Evolutionary conservation across 2,797 vertebrate genomes (phyloP).

Genomic region (Euthynnus affinis): DNA sequence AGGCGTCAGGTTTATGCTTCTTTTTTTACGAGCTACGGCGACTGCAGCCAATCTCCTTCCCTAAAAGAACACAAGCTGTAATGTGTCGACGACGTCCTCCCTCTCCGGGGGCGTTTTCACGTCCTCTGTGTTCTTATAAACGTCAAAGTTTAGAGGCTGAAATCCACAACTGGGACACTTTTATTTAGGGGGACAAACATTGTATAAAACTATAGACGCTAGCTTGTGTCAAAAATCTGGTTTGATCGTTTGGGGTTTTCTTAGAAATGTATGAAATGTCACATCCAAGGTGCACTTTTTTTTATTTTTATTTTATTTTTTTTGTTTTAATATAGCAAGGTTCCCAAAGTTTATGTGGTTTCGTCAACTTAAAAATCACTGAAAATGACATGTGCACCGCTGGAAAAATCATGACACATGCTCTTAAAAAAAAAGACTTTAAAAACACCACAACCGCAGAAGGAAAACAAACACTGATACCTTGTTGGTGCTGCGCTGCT

Average conservation of each 20-base stretch:
- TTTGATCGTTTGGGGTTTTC: not conserved
- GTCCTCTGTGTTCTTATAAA: not conserved
- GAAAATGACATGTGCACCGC: not conserved
- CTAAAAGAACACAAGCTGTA: not conserved
- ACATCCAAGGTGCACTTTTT: not conserved
- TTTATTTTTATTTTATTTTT: too few relatives aligned
- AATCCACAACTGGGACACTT: not conserved
- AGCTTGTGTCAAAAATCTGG: too few relatives aligned
- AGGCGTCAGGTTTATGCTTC: not conserved
- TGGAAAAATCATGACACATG: not conserved
- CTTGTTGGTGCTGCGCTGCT: not conserved
- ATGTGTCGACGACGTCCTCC: not conserved
- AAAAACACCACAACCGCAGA: not conserved
- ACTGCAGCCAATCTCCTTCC: not conserved
- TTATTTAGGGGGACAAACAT: not conserved
- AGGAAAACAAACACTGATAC: not conserved
- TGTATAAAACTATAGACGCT: not conserved
- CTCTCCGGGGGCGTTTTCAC: not conserved
- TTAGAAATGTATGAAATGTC: not conserved
- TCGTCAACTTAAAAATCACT: not conserved
- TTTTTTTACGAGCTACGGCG: not conserved
- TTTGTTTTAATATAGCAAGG: too few relatives aligned
- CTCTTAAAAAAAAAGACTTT: not conserved
- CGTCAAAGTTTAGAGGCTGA: not conserved
- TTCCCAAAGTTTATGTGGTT: not conserved